Base-by-base conservation (phyloP, 1,140 invertebrate species). In the Euura lappo region DNA sequence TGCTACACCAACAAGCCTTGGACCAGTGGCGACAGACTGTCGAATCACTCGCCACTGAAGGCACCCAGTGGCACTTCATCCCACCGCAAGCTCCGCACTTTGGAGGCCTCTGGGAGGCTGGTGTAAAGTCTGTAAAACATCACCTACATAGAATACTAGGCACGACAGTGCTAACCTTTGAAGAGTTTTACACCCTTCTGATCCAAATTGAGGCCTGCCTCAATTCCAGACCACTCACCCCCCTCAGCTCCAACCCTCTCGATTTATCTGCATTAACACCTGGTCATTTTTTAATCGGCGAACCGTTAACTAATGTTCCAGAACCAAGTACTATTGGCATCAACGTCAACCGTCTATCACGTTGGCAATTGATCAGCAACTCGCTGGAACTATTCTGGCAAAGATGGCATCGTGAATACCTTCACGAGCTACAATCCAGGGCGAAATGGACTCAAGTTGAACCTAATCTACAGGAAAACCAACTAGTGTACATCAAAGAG, bases 51-150 rank as follows among this genome's bases (percentile, higher is more conserved):
- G n/a, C 43, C 69, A 13, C 2, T 64, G 2, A 60, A 66, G n/a
- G 2, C 13, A 72, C 73, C 3, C 70, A 78, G 6, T 88, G 83
- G 82, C 70, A 79, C 2, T 88, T 84, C 72, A 87, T 82, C n/a
- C 82, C 85, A 3, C 86, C 86, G 2, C 60, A 70, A 11, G 78
- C 79, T 0, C 83, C 85, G 0, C 81, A 87, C 71, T 83, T 86
- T 77, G 84, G 84, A 4, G 85, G 85, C 2, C 77, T 79, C 0
- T 88, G n/a, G n/a, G n/a, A n/a, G n/a, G n/a, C n/a, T n/a, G n/a
- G n/a, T n/a, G n/a, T n/a, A n/a, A n/a, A n/a, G 2, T 77, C 77
- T 1, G 81, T 85, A 0, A 86, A 88, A 71, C 76, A 74, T 4
- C 78, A 82, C 2, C 70, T 87, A 0, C 44, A 71, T 0, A 47